Evolutionary conservation across 2,797 vertebrate species (phyloP), one percentile per base, ranked within the genome.

Genomic region (Champsocephalus gunnari): DNA sequence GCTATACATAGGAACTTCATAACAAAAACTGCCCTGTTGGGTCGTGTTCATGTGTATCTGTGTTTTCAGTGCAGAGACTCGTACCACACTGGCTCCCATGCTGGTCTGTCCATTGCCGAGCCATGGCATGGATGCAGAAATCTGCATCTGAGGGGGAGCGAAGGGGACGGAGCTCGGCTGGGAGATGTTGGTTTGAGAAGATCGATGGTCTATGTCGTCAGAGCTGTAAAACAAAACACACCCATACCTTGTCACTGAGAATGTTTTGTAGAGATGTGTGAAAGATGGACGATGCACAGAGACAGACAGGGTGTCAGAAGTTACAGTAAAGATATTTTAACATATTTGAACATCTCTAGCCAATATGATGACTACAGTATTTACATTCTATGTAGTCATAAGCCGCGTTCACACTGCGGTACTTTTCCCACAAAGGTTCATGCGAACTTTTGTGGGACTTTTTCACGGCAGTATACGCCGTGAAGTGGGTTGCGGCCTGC

Each of bases 41-140:
- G 16, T 3, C 17, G 58, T 50, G 57, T 63, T 19, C 63, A 43
- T 56, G 63, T 77, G 0, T 13, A 13, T 62, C 0, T 58, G 53
- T 70, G 66, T 76, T 49, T 24, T 7, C 1, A 60, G 72, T 41
- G 44, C 21, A 49, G 1, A 6, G 54, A 10, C 17, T 87, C 96
- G 5, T 96, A 99, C 98, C 96, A 99, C 97, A 2, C 96, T 97
- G 66, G 97, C 98, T 51, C 98, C 98, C 65, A 97, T 98, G 94
- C 96, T 99, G 19, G 98, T 99, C 79, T 99, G 98, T 13, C 98
- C 98, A 0, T 95, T 98, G 88, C 98, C 98, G 2, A 99, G 91
- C 98, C 98, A 99, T 0, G 98, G 98, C 97, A 99, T 97, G 24
- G 98, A 98, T 0, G 97, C 93, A 16, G 96, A 96, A 1, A 96